Evolutionary conservation across 2,113 vertebrate species (phyloP).

Genomic region (Misgurnus mizolepis): DNA sequence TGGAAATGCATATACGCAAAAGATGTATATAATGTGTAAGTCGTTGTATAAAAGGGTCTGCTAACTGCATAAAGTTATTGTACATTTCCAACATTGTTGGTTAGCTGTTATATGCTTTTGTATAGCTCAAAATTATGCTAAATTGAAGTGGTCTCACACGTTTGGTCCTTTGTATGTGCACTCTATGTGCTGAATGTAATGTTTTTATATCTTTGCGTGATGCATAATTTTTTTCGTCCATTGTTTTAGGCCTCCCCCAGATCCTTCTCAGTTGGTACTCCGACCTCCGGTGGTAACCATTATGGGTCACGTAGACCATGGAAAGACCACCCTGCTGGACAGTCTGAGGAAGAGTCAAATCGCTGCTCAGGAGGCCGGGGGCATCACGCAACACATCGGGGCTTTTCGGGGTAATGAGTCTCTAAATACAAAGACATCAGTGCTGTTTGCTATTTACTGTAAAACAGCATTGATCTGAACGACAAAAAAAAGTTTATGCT

Average conservation of each 20-base stretch:
- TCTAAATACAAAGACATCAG: neutral
- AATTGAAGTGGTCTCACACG: too few species aligned
- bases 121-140: too few species aligned
- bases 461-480: too few species aligned
- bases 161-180: too few species aligned
- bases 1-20: too few species aligned
- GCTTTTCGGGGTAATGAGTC: constrained; percentile 82
- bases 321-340: constrained; percentile 95
- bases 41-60: too few species aligned
- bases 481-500: too few species aligned
- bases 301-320: constrained; percentile 97
- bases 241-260: constrained; percentile 77
- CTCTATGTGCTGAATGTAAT: neutral
- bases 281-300: constrained; percentile 91
- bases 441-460: neutral
- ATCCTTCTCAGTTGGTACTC: constrained; percentile 73
- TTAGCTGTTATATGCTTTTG: too few species aligned
- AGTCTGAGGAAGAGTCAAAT: constrained; percentile 88
- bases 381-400: constrained; percentile 89
- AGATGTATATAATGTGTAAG: too few species aligned
- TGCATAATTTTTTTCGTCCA: too few species aligned
- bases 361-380: constrained; percentile 81
- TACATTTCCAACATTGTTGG: too few species aligned
- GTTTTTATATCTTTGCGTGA: neutral
- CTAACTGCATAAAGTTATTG: too few species aligned